Base-by-base conservation (phyloP, 2,113 vertebrate genomes). In the Tauraco erythrolophus region DNA sequence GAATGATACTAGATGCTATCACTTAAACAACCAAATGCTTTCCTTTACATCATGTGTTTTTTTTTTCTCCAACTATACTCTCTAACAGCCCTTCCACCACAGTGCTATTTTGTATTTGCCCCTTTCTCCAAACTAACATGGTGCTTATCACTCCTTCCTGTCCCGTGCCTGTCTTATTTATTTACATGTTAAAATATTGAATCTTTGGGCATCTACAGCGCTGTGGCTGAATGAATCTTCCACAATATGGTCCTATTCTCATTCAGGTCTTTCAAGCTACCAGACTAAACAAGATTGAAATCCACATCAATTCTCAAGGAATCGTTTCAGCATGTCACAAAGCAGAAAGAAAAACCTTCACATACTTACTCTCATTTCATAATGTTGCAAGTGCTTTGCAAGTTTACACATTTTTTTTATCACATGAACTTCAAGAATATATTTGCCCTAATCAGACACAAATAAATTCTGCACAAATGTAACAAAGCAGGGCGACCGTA, bases 371-470 rank as follows among this genome's bases (percentile, higher is more conserved):
- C 9, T 39, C 25, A 56, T 14, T 56, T 23, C 15, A 60, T 50
- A 46, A 35, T 18, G 2, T 30, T 51, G 23, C 57, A 83, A 90
- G 33, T 39, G 28, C 50, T 85, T 54, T 54, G 19, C 27, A 81
- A 60, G 24, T 51, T 84, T 45, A 45, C 1, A 9, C 30, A 33
- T 23, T 88, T 71, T 71, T 79, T 62, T 51, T 78, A 87, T 77
- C 6, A 24, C 4, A 56, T 0, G 0, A 65, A 78, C 9, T 58
- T 69, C 25, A 83, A 85, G 33, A 79, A 60, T 28, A 10, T 28
- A 79, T 72, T 74, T 85, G 27, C 45, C 6, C 5, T 76, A 39
- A 46, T 16, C 0, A 0, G 9, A 37, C 14, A 60, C 50, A 74
- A 74, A 30, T 27, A 58, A 89, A 70, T 45, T 78, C 39, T 75